Evolutionary conservation across 2,113 vertebrate genomes (phyloP).

Genomic region (Varanus komodoensis): DNA sequence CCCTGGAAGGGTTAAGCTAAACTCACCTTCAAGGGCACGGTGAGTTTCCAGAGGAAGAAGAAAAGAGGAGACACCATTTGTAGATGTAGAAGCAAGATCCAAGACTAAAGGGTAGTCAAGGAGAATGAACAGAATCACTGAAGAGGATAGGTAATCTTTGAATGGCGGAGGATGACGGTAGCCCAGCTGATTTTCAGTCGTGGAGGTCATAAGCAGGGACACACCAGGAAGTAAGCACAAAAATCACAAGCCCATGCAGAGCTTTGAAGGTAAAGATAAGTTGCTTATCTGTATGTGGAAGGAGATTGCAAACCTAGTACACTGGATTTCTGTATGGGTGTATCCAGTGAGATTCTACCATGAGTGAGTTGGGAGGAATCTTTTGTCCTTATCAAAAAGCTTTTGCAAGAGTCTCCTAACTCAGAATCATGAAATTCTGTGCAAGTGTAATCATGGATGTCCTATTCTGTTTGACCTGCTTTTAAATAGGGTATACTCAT

Average conservation of each 20-base stretch:
- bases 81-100: background rate
- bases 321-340: background rate
- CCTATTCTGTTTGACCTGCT: too few relatives aligned
- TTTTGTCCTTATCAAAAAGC: too few relatives aligned
- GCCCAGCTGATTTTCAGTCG: background rate
- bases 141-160: background rate
- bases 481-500: too few relatives aligned
- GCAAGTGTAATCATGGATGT: too few relatives aligned
- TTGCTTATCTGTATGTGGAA: background rate
- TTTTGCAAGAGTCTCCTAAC: too few relatives aligned
- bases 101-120: background rate
- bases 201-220: background rate
- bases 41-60: background rate
- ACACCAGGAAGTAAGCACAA: background rate
- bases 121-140: background rate
- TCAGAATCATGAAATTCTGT: too few relatives aligned
- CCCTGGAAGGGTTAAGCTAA: background rate
- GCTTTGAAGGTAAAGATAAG: background rate
- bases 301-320: background rate
- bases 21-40: background rate
- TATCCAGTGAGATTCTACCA: slow-evolving; percentile 12
- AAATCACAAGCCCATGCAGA: background rate
- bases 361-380: background rate
- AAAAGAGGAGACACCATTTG: background rate
- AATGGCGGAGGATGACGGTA: background rate